Conservation (phyloP, 2,113 vertebrate species). For the Rhea pennata region DNA sequence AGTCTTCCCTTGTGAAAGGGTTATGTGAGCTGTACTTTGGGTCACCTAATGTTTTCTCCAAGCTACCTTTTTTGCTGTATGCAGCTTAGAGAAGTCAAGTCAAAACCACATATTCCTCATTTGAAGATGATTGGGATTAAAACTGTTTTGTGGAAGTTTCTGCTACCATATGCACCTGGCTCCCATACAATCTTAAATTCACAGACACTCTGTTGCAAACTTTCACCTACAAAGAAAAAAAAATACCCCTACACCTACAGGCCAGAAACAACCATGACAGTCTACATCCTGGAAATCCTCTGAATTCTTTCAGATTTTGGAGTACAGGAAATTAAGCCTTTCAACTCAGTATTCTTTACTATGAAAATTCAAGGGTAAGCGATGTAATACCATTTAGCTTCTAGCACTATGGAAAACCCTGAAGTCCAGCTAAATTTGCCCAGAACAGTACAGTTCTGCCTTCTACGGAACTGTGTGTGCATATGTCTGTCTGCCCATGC, state of each 20-base stretch:
- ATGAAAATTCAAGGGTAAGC: neutral
- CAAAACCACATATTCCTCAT: neutral
- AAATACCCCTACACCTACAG: neutral
- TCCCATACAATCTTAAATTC: neutral
- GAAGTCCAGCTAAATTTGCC: neutral
- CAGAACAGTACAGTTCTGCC: neutral
- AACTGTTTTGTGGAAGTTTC: neutral
- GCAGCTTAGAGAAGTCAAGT: neutral
- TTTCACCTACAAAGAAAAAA: neutral
- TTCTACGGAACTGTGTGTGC: neutral
- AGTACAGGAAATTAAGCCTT: neutral
- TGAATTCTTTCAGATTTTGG: neutral
- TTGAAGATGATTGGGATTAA: neutral
- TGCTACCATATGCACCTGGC: neutral
- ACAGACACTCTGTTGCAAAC: neutral
- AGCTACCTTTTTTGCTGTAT: neutral
- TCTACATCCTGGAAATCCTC: neutral
- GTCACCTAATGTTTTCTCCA: neutral
- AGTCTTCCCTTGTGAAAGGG: neutral
- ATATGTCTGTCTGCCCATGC: accelerated
- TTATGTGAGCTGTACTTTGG: neutral
- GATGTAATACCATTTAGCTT: neutral
- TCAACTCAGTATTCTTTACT: neutral
- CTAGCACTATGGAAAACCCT: accelerated
- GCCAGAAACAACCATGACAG: neutral